Conservation (phyloP, 2,888 invertebrate species). For the Cryptophagus acutangulus region DNA sequence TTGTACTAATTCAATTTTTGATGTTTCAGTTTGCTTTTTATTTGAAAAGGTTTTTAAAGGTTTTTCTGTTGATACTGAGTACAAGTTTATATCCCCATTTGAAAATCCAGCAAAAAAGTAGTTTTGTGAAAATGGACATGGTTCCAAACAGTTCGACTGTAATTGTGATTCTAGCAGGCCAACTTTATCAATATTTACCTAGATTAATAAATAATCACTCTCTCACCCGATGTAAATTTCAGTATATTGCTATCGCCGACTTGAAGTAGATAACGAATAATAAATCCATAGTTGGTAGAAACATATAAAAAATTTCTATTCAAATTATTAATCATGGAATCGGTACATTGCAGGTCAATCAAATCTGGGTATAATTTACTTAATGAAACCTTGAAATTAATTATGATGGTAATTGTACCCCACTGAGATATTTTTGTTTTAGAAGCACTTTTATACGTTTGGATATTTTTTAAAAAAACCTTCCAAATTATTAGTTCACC, state of each 20-base stretch:
- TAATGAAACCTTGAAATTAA: constrained; percentile 45
- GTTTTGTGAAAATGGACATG: constrained; percentile 49
- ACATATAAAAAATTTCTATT: constrained; percentile 50
- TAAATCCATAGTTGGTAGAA: constrained; percentile 48
- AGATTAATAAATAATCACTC: too few relatives aligned
- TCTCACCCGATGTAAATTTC: constrained; percentile 36
- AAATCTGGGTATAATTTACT: constrained; percentile 35
- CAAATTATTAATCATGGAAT: constrained; percentile 45
- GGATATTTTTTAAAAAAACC: constrained; percentile 38
- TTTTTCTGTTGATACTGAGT: constrained; percentile 43
- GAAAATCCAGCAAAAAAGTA: constrained; percentile 51
- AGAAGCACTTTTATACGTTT: constrained; percentile 31
- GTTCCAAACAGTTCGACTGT: constrained; percentile 48
- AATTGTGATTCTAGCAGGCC: neutral
- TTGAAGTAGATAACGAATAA: constrained; percentile 45
- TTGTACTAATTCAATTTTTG: too few relatives aligned
- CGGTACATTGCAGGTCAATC: constrained; percentile 42
- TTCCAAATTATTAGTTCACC: constrained; percentile 52
- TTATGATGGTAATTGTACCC: constrained; percentile 46
- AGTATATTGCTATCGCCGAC: constrained; percentile 38
- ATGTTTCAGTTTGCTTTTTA: too few relatives aligned
- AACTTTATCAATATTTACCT: too few relatives aligned
- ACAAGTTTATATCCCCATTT: constrained; percentile 51
- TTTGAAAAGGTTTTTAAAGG: constrained; percentile 45
- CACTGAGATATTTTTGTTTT: too few relatives aligned